Evolutionary conservation across 2,888 invertebrate species (phyloP), one percentile per base, ranked within the genome.

Genomic region (Panzeria rudis): DNA sequence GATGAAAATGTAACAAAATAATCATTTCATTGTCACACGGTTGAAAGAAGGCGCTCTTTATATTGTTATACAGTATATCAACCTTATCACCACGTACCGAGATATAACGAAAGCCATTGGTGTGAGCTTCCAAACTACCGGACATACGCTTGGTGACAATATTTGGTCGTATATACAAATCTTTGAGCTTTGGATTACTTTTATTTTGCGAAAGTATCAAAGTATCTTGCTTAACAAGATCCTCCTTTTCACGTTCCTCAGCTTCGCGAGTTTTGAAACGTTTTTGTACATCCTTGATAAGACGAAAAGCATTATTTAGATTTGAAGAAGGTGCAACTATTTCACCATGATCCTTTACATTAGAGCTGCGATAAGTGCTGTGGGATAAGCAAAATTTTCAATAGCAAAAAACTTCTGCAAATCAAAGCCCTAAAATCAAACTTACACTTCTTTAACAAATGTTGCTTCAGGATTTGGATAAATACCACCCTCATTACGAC

Each of bases 1-100:
- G 94, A 93, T 99, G 98, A 93, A 99, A 99, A 94, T 99, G 99
- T 82, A 99, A 94, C 32, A 99, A 94, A 91, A 99, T 99, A 81
- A 99, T 99, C 99, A 99, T 99, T 94, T 99, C 99, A 86, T 98
- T 97, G 92, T 99, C 99, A 91, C 99, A 99, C 0, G 99, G 99
- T 93, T 99, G 98, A 93, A 99, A 99, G 94, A 99, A 98, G 9
- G 99, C 99, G 92, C 99, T 98, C 92, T 99, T 98, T 88, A 99
- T 99, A 93, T 99, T 99, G 93, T 99, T 99, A 93, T 99, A 99
- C 72, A 99, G 93, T 89, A 99, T 99, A 90, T 99, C 99, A 8
- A 99, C 99, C 94, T 99, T 99, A 91, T 99, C 99, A 6, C 99
- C 99, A 89, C 99, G 95, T n/a, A 99, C 98, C 0, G 99, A 99